Base-by-base conservation (phyloP, 2,888 invertebrate genomes). In the Heteromyza rotundicornis region DNA sequence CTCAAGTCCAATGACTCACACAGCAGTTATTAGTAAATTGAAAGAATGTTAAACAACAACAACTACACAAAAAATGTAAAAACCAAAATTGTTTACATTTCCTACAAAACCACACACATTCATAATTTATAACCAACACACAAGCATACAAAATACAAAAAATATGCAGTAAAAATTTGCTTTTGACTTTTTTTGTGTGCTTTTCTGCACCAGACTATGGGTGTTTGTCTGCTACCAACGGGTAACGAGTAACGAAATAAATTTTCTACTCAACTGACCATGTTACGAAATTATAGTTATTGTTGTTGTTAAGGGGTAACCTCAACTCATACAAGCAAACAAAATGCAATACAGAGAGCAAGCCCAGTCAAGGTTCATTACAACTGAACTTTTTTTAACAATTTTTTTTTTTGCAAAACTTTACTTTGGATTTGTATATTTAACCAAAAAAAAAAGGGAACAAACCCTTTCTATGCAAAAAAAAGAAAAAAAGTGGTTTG, bases 241-340 rank as follows among this genome's bases (percentile, higher is more conserved):
- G 3, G 8, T 7, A 40, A 40, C 19, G 17, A 12, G 17, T 47
- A 47, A 47, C 47, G 19, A 56, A 51, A 65, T 65, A 63, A 65
- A 65, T 65, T 65, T 59, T 49, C 52, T 58, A 60, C 56, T 59
- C 44, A 61, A 57, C 63, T 65, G 61, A 65, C 60, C 61, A 50
- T 47, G 51, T 55, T n/a, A n/a, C n/a, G n/a, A n/a, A n/a, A n/a
- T 35, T 35, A 10, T 35, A 10, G 7, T 35, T 35, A 35, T 35
- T 35, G 7, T 35, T 35, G 7, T 35, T 35, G 7, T 10, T 35
- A 44, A 19, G 24, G 22, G 2, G 55, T 27, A 17, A n/a, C 12
- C 55, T 20, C n/a, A 49, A 27, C n/a, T 44, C 24, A 50, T 17
- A 2, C 14, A 27, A 22, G 52, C 32, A 53, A 36, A 19, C 8